Evolutionary conservation across 2,888 invertebrate genomes (phyloP).

Genomic region (Archaeoteleia sp.): DNA sequence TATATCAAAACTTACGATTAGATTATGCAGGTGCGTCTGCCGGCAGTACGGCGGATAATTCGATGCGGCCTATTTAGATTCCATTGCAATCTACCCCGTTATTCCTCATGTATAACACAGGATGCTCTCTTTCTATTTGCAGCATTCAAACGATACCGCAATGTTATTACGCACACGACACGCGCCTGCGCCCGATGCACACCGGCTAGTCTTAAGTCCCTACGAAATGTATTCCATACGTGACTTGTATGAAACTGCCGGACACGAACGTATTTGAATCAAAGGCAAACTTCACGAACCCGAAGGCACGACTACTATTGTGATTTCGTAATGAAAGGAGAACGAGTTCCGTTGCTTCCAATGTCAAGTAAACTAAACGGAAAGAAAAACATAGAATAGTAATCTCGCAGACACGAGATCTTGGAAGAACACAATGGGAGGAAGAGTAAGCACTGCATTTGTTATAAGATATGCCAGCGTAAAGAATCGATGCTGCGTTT

Average conservation of each 20-base stretch:
- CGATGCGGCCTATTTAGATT: slow-evolving; percentile 39
- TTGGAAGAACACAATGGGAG: slow-evolving; percentile 16
- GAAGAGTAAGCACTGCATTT: slow-evolving; percentile 16
- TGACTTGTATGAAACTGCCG: slow-evolving; percentile 64
- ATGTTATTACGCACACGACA: slow-evolving; percentile 45
- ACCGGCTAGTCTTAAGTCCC: slow-evolving; percentile 37
- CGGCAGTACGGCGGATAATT: slow-evolving; percentile 26
- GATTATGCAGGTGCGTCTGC: slow-evolving; percentile 31
- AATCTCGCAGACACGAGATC: slow-evolving; percentile 9
- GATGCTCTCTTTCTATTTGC: slow-evolving; percentile 42
- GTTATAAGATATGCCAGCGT: slow-evolving; percentile 8
- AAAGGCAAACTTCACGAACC: slow-evolving; percentile 57
- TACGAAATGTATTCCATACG: slow-evolving; percentile 61
- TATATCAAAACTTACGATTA: slow-evolving; percentile 41
- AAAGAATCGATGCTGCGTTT: slow-evolving; percentile 7
- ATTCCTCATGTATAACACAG: slow-evolving; percentile 46
- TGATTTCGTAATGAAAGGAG: slow-evolving; percentile 33
- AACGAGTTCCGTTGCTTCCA: slow-evolving; percentile 22
- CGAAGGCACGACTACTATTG: slow-evolving; percentile 26
- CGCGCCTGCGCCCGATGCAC: slow-evolving; percentile 24
- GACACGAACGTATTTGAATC: slow-evolving; percentile 62
- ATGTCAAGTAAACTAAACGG: slow-evolving; percentile 18
- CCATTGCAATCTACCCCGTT: slow-evolving; percentile 32
- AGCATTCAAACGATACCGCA: slow-evolving; percentile 45
- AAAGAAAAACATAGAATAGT: slow-evolving; percentile 8